phyloP scores from a whole-genome alignment of 2,113 vertebrate genomes.

The Galemys pyrenaicus region DNA sequence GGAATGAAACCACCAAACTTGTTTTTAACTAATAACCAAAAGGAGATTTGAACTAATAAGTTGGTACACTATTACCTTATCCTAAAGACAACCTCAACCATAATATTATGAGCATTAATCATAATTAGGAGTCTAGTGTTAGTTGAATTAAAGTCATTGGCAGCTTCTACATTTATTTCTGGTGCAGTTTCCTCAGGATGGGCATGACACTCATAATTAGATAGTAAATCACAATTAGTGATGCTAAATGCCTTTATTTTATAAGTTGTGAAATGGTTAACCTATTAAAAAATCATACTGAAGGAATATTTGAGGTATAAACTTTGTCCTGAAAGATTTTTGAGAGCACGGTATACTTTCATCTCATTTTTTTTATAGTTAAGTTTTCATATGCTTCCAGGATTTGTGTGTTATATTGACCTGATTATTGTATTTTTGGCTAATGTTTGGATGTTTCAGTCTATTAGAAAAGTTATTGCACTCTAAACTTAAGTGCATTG shows the following conservation, averaged over 20 bases:
- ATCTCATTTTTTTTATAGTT: neutral
- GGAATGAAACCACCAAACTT: neutral
- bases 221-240: neutral
- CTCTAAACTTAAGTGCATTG: neutral
- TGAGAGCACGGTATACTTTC: neutral
- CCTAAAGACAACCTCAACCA: neutral
- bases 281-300: neutral
- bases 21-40: neutral
- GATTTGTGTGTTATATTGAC: neutral
- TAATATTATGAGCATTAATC: neutral
- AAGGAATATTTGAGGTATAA: neutral
- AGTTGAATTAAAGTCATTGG: neutral
- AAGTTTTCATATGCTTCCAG: neutral
- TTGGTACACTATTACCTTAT: neutral
- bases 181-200: neutral
- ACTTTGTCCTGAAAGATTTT: neutral
- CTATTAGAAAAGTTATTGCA: neutral
- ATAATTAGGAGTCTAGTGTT: neutral
- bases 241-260: neutral
- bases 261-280: neutral
- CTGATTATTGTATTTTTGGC: neutral
- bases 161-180: conserved; percentile 9
- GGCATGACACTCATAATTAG: neutral
- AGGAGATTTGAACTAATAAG: neutral
- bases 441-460: neutral